Conservation (phyloP, 2,888 invertebrate species). For the Dascillus cervinus region DNA sequence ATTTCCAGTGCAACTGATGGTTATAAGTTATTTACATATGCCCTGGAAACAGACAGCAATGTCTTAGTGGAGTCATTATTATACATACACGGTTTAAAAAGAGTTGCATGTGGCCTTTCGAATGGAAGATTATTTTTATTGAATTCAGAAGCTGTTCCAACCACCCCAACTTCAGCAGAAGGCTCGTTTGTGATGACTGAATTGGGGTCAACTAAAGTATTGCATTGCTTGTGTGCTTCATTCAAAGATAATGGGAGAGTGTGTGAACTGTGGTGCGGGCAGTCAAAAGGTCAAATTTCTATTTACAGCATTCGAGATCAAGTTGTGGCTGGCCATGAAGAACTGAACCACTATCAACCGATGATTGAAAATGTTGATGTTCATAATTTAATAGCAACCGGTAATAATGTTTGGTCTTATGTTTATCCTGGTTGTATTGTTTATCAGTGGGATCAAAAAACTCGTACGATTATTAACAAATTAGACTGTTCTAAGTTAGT, state of each 20-base stretch:
- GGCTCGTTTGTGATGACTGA: conserved; percentile 73
- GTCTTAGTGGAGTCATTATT: conserved; percentile 61
- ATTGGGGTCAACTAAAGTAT: conserved; percentile 59
- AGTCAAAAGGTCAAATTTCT: conserved; percentile 68
- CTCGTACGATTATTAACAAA: conserved; percentile 62
- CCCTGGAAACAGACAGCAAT: conserved; percentile 60
- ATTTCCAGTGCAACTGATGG: conserved; percentile 48
- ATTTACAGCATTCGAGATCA: conserved; percentile 66
- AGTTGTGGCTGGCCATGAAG: conserved; percentile 67
- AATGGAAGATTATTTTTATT: conserved; percentile 74
- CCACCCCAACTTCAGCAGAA: conserved; percentile 57
- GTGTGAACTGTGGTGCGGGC: conserved; percentile 85
- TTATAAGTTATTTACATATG: conserved; percentile 53
- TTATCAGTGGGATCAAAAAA: conserved; percentile 75
- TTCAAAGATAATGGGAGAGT: conserved; percentile 43
- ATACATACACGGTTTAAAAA: conserved; percentile 55
- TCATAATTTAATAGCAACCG: conserved; percentile 59
- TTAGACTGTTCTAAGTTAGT: conserved; percentile 88
- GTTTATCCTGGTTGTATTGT: conserved; percentile 82
- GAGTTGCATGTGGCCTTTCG: conserved; percentile 75
- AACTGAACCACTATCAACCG: conserved; percentile 54
- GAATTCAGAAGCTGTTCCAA: conserved; percentile 52
- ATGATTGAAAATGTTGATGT: conserved; percentile 57
- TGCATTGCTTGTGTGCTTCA: conserved; percentile 61
- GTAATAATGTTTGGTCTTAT: conserved; percentile 66